Evolutionary conservation across 2,113 vertebrate genomes (phyloP).

Genomic region (Oreochromis tanganicae): DNA sequence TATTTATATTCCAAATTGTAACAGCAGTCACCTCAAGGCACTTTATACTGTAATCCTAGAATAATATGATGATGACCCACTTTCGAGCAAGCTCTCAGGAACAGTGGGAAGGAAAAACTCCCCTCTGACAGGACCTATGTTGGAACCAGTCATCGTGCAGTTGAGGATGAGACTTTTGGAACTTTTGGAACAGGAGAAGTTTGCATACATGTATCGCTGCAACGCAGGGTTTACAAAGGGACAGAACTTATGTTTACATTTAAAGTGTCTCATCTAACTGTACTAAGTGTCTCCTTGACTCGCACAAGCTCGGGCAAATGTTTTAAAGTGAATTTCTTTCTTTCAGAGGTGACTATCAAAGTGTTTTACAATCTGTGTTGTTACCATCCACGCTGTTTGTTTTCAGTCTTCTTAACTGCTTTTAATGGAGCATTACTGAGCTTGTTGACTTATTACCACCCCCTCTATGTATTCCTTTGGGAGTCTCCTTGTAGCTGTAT

Average conservation of each 20-base stretch:
- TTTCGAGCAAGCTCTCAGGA: background rate
- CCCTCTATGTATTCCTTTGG: background rate
- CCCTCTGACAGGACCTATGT: background rate
- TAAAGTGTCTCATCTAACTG: background rate
- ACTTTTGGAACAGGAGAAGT: background rate
- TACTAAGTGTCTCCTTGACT: background rate
- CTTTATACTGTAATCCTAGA: background rate
- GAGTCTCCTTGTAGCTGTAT: background rate
- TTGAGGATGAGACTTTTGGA: background rate
- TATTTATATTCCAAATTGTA: background rate
- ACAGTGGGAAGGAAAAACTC: background rate
- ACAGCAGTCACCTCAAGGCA: background rate
- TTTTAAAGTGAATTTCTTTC: background rate
- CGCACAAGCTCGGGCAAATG: background rate
- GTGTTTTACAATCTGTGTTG: accelerated
- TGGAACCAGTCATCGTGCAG: background rate
- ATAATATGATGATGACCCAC: background rate
- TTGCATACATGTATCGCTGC: background rate
- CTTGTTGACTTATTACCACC: background rate
- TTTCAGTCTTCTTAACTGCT: background rate
- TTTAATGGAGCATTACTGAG: background rate
- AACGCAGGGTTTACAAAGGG: background rate
- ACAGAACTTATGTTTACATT: background rate
- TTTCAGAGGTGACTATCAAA: background rate
- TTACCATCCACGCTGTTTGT: background rate